Base-by-base conservation (phyloP, 2,113 vertebrate species). In the Excalfactoria chinensis region DNA sequence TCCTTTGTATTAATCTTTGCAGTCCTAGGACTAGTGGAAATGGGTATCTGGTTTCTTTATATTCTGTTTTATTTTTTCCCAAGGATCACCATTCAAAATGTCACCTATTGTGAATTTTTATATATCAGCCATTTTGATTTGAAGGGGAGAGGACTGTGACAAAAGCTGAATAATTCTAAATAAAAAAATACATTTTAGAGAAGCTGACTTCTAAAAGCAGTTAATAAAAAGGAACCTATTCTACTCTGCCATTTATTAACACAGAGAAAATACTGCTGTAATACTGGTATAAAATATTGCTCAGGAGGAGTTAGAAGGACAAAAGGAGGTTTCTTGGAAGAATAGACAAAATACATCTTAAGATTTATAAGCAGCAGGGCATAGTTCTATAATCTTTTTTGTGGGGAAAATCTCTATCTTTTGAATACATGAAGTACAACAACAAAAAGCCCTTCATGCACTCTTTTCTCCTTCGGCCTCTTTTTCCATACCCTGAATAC, bases 241-340 rank as follows among this genome's bases (percentile, higher is more conserved):
- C 43, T 81, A 25, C 53, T 82, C 37, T 75, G 28, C 30, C 60
- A 63, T 86, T 84, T 88, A 71, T 60, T 94, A 90, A 84, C 22
- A 34, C 28, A 70, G 49, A 59, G 18, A 90, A 90, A 94, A 79
- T 68, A 60, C 12, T 72, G 9, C 35, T 91, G 23, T 75, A 73
- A 84, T 83, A 67, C 55, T 80, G 68, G 23, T 70, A 80, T 59
- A 76, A 93, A 87, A 75, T 91, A 92, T 72, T 91, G 41, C 55
- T 87, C 59, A 91, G 59, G n/a, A 90, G 55, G 71, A 82, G 48
- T 60, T 69, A 40, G 35, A 75, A 10, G 72, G 78, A 86, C 35
- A 90, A 92, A 93, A 92, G 23, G 7, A 5, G 23, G 23, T 22
- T 56, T 32, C 89, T 85, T 58, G 53, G 40, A 84, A 73, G 71